phyloP scores from a whole-genome alignment of 2,797 vertebrate species.

The Thripadectes ignobilis region DNA sequence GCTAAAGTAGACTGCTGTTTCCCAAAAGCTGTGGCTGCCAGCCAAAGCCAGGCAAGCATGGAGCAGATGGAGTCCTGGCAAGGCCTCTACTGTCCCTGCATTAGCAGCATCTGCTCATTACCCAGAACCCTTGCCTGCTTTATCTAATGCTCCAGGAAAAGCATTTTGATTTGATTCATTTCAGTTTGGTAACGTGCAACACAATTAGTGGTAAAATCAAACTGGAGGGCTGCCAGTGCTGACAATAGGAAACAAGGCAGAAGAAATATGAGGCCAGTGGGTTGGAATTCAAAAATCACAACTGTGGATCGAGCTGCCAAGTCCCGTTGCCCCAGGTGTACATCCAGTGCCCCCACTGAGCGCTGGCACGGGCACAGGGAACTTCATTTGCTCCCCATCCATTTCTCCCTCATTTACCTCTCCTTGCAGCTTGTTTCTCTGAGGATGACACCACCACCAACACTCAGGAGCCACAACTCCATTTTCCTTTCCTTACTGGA shows the following conservation, averaged over 20 bases:
- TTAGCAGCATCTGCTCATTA: conserved; percentile 88
- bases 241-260: conserved; percentile 83
- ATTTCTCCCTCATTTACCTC: background rate
- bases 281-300: conserved; percentile 81
- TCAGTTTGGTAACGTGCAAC: conserved; percentile 79
- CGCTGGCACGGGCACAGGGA: background rate
- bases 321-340: conserved; percentile 68
- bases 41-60: conserved; percentile 81
- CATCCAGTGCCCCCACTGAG: conserved; percentile 42
- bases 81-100: conserved; percentile 79
- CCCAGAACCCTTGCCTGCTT: conserved; percentile 81
- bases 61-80: conserved; percentile 87
- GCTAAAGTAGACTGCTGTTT: conserved; percentile 65
- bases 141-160: conserved; percentile 85
- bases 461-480: background rate
- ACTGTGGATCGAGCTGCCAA: conserved; percentile 78
- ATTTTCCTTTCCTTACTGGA: background rate
- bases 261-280: conserved; percentile 80
- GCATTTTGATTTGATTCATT: conserved; percentile 86
- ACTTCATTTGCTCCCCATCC: conserved; percentile 28
- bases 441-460: rapidly evolving
- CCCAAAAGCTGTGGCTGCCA: conserved; percentile 72
- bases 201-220: conserved; percentile 83
- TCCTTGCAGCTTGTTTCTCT: background rate
- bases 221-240: conserved; percentile 79